Conservation (phyloP, 2,113 vertebrate genomes). For the Camelus bactrianus region DNA sequence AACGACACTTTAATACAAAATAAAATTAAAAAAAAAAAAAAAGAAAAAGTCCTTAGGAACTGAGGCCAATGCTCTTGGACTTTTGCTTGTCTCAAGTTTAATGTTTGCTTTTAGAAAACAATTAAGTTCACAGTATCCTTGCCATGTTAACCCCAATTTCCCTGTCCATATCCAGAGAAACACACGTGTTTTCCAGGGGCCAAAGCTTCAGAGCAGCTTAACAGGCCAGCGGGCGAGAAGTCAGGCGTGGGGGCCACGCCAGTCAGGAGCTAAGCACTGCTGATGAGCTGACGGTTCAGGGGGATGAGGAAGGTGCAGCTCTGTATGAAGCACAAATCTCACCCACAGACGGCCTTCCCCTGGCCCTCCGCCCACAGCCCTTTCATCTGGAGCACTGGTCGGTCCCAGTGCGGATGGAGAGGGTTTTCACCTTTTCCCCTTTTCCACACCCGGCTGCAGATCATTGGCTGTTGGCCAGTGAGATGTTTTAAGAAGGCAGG, state of each 20-base stretch:
- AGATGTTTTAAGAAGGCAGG: background rate
- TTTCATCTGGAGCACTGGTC: background rate
- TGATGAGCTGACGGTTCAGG: no score
- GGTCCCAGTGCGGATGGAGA: rapidly evolving
- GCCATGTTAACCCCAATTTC: no score
- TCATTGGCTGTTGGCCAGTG: background rate
- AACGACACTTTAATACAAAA: no score
- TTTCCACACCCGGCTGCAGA: background rate
- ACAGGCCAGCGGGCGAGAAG: background rate
- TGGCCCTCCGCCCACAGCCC: background rate
- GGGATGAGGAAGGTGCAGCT: background rate
- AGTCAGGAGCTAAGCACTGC: rapidly evolving
- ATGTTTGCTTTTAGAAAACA: background rate
- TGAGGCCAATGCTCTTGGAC: background rate
- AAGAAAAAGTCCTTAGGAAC: background rate
- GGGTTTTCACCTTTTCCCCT: background rate
- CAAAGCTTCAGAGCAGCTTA: background rate
- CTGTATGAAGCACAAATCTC: rapidly evolving
- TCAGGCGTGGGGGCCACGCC: rapidly evolving
- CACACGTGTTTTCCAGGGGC: rapidly evolving
- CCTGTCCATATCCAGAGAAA: background rate
- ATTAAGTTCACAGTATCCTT: background rate
- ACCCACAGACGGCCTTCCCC: rapidly evolving
- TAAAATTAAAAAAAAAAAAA: no score
- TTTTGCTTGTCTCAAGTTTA: background rate